Conservation (phyloP, 2,888 invertebrate genomes). For the Drosophila yooni region DNA sequence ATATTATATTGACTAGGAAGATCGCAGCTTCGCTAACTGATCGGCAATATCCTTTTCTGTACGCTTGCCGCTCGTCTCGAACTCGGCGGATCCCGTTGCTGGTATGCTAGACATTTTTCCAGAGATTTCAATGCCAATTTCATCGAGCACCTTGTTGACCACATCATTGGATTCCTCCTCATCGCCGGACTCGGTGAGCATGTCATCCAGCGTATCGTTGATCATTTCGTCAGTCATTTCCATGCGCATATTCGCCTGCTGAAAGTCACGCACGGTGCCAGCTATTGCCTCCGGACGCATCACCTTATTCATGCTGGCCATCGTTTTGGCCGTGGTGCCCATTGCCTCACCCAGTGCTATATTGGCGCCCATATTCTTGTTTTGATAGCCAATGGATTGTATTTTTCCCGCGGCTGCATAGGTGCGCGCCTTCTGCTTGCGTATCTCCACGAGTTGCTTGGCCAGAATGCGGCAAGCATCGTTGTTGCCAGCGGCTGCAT, state of each 20-base stretch:
- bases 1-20: conserved; percentile 71
- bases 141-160: conserved; percentile 96
- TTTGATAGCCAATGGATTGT: conserved; percentile 91
- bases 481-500: conserved; percentile 94
- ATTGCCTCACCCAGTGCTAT: conserved; percentile 94
- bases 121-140: conserved; percentile 97
- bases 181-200: conserved; percentile 94
- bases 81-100: conserved; percentile 86
- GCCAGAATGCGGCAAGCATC: conserved; percentile 93
- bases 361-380: conserved; percentile 96
- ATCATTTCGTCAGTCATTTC: conserved; percentile 98
- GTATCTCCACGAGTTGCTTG: conserved; percentile 93
- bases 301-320: conserved; percentile 94
- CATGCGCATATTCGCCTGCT: conserved; percentile 93
- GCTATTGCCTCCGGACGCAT: conserved; percentile 94
- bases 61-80: conserved; percentile 86
- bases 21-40: conserved; percentile 89
- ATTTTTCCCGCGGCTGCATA: conserved; percentile 93
- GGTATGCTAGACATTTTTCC: conserved; percentile 92
- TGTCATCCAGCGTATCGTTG: conserved; percentile 95
- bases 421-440: conserved; percentile 94
- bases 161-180: conserved; percentile 95
- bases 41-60: conserved; percentile 90
- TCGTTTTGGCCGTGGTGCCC: conserved; percentile 94
- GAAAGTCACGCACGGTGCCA: conserved; percentile 93